Conservation (phyloP, 2,888 invertebrate species). For the Elmis aenea region DNA sequence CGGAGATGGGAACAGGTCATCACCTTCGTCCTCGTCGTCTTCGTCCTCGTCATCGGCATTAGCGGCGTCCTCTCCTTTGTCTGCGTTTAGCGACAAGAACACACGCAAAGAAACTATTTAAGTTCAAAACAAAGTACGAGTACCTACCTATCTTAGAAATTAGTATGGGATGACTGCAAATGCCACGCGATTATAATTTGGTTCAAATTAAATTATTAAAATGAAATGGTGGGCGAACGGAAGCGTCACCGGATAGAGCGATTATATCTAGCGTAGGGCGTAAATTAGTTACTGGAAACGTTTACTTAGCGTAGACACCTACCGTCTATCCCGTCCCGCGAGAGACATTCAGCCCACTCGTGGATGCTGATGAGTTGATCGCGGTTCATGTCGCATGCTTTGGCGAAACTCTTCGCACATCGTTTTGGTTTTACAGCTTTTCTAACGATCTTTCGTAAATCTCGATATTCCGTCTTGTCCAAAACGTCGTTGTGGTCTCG, state of each 20-base stretch:
- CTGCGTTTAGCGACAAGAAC: constrained; percentile 76
- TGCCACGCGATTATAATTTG: constrained; percentile 20
- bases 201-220: constrained; percentile 20
- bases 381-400: constrained; percentile 79
- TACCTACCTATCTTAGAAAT: constrained; percentile 52
- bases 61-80: constrained; percentile 43
- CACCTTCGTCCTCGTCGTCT: constrained; percentile 50
- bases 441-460: constrained; percentile 74
- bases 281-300: constrained; percentile 12
- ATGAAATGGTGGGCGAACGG: constrained; percentile 23
- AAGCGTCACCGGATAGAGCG: constrained; percentile 25
- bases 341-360: constrained; percentile 86
- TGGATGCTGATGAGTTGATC: constrained; percentile 71
- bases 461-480: constrained; percentile 77
- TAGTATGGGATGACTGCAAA: constrained; percentile 20
- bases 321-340: constrained; percentile 77
- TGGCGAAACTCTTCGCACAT: constrained; percentile 84
- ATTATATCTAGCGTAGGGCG: constrained; percentile 20
- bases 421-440: constrained; percentile 85
- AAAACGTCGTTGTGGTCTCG: constrained; percentile 70
- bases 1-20: constrained; percentile 38
- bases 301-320: constrained; percentile 54
- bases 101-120: constrained; percentile 65
- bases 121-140: constrained; percentile 47
- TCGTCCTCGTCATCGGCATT: constrained; percentile 48